Evolutionary conservation across 1,140 invertebrate genomes (phyloP), one percentile per base, ranked within the genome.

Genomic region (Sminthurides bifidus): DNA sequence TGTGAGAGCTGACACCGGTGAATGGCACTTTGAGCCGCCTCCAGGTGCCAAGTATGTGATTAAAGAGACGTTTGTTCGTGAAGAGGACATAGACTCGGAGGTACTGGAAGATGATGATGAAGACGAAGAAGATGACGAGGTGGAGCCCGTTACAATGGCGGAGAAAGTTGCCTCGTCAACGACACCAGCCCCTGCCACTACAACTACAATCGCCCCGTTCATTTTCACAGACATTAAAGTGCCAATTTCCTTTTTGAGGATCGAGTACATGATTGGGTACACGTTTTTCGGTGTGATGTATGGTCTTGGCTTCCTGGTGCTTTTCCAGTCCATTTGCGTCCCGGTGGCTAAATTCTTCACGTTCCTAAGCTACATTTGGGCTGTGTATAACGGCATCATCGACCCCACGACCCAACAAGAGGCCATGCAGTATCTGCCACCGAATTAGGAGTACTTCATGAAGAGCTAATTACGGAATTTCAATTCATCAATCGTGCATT

Each of bases 231-330:
- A 58, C 27, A 53, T 58, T 19, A 35, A 35, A 21, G 56, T 58
- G 10, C 56, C 56, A 12, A 6, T 30, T 12, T 19, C 14, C 5
- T 58, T 58, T 37, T 37, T 58, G 0, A 5, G 56, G 48, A 37
- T 53, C 10, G 56, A 58, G 26, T 58, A 58, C 50, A 58, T 58
- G 56, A 58, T 53, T 30, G 56, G 51, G 24, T 58, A 58, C 37
- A 17, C 43, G 15, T 58, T 58, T 29, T 35, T 58, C 21, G 56
- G 56, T 48, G 19, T 58, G 23, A 52, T 52, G 56, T 58, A 58
- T 23, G 56, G 56, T 44, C 33, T 58, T n/a, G 56, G 56, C 12
- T 52, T 58, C 23, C 43, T 58, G 10, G 56, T 58, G 1, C 38
- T 58, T 12, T 58, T 52, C n/a, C 56, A 58, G 24, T 52, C 37